Conservation (phyloP, 2,888 invertebrate genomes). For the Luffia ferchaultella region DNA sequence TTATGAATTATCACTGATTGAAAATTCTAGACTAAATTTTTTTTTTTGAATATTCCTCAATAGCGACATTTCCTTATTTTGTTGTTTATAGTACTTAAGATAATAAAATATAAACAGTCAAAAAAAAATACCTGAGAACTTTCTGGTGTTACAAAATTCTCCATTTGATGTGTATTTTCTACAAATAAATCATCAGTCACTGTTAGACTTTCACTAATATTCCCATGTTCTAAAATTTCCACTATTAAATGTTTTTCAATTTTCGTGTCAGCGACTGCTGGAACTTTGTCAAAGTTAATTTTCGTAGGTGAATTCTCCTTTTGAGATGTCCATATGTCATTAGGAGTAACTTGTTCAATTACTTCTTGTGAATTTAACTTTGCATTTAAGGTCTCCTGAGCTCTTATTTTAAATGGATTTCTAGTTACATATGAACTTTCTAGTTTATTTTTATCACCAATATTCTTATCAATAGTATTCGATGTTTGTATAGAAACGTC, state of each 20-base stretch:
- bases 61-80: too few species aligned
- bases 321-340: conserved; percentile 24
- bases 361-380: not conserved
- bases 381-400: conserved; percentile 12
- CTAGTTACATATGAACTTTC: conserved; percentile 24
- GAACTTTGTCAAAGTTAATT: not conserved
- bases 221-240: conserved; percentile 29
- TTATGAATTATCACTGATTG: too few species aligned
- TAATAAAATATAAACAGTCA: too few species aligned
- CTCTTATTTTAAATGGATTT: conserved; percentile 26
- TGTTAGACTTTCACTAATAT: conserved; percentile 31
- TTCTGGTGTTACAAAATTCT: conserved; percentile 35
- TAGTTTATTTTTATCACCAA: conserved; percentile 18
- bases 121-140: conserved; percentile 37
- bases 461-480: conserved; percentile 22
- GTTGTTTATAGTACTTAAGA: too few species aligned
- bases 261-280: not conserved
- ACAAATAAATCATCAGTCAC: conserved; percentile 38
- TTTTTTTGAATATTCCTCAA: too few species aligned
- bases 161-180: conserved; percentile 46
- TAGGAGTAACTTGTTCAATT: conserved; percentile 19
- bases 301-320: conserved; percentile 36
- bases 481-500: not conserved
- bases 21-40: too few species aligned
- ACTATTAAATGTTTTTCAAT: conserved; percentile 25